Conservation (phyloP, 2,113 vertebrate genomes). For the Semnornis frantzii region DNA sequence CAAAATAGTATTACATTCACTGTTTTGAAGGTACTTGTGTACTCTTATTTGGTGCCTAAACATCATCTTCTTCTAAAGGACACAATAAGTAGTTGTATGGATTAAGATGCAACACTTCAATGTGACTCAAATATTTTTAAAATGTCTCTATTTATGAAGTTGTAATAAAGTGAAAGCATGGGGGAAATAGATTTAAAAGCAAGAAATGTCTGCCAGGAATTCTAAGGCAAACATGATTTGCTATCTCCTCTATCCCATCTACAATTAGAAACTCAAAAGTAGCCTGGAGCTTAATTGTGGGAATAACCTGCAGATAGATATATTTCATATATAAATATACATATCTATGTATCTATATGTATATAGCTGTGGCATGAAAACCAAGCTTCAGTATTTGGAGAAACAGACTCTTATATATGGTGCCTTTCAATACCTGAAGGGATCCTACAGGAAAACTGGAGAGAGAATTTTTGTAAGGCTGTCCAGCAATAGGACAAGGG, state of each 20-base stretch:
- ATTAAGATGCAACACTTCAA: background rate
- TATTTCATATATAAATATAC: background rate
- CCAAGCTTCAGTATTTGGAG: slow-evolving; percentile 2
- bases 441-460: too few species aligned
- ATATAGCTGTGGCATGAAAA: background rate
- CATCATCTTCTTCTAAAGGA: background rate
- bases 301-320: background rate
- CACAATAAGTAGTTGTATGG: background rate
- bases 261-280: slow-evolving; percentile 10
- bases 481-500: too few species aligned
- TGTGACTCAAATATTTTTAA: background rate
- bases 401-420: background rate
- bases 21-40: background rate
- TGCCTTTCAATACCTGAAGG: too few species aligned
- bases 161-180: background rate
- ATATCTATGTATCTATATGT: background rate
- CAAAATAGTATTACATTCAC: background rate
- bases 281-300: background rate
- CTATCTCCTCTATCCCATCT: background rate
- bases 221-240: slow-evolving; percentile 1
- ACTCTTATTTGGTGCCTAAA: background rate
- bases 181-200: background rate
- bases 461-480: too few species aligned
- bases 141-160: background rate
- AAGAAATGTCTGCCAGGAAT: background rate